phyloP scores from a whole-genome alignment of 2,797 vertebrate genomes.

The Acanthurus leucopareius region DNA sequence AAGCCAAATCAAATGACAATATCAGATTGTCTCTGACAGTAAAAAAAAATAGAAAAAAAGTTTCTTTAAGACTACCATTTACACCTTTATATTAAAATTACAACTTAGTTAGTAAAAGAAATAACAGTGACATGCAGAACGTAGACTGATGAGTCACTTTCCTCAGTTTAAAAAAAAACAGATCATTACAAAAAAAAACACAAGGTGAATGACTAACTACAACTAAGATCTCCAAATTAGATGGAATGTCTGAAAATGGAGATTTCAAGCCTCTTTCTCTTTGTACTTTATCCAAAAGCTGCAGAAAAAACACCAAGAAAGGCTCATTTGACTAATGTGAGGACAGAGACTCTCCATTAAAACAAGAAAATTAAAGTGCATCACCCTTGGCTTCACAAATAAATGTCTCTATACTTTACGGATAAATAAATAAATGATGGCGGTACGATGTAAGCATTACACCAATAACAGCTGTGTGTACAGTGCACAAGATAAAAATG shows the following conservation, averaged over 20 bases:
- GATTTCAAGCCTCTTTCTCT: background rate
- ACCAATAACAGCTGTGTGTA: constrained; percentile 20
- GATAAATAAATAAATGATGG: constrained; percentile 6
- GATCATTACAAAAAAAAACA: background rate
- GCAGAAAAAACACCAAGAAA: constrained; percentile 80
- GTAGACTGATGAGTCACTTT: too few species aligned
- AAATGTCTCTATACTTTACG: constrained; percentile 69
- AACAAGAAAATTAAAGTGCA: constrained; percentile 80
- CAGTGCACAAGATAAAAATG: constrained; percentile 29
- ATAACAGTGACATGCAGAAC: too few species aligned
- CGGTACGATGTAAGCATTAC: constrained; percentile 33
- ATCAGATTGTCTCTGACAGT: constrained; percentile 4
- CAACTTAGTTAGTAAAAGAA: too few species aligned
- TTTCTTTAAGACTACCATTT: background rate
- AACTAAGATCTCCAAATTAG: background rate
- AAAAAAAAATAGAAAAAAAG: constrained; percentile 2
- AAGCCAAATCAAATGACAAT: constrained; percentile 6
- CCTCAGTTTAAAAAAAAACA: too few species aligned
- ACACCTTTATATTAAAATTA: background rate
- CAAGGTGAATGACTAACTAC: background rate
- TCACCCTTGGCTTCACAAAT: constrained; percentile 77
- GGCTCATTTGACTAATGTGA: constrained; percentile 84
- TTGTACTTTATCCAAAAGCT: constrained; percentile 77
- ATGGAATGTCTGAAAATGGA: background rate
- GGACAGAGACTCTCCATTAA: constrained; percentile 83